Evolutionary conservation across 2,797 vertebrate genomes (phyloP).

Genomic region (Neosilurus mollespiculum): DNA sequence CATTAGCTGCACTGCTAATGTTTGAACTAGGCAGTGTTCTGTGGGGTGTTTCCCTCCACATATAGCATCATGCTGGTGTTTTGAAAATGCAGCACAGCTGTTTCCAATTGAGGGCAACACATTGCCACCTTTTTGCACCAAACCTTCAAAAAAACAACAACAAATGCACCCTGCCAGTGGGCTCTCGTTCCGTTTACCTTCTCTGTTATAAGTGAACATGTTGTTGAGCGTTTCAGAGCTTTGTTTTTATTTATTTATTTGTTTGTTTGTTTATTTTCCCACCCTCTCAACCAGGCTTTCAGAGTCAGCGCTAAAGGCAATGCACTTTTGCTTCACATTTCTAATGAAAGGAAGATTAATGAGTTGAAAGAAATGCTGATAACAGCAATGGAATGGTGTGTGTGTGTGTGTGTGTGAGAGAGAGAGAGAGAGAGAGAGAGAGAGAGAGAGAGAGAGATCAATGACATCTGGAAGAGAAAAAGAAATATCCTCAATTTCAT

Average conservation of each 20-base stretch:
- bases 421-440: not conserved
- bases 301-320: not conserved
- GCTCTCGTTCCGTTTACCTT: not conserved
- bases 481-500: not conserved
- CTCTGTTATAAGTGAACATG: not conserved
- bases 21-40: not conserved
- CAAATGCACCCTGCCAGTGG: not conserved
- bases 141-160: not conserved
- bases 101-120: not conserved
- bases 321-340: slow-evolving; percentile 15
- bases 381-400: not conserved
- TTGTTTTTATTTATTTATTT: not conserved
- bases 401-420: slow-evolving; percentile 1
- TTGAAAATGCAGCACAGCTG: slow-evolving; percentile 6
- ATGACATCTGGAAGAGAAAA: slow-evolving; percentile 8
- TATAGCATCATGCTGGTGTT: not conserved
- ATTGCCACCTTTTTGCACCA: slow-evolving; percentile 3
- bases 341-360: slow-evolving; percentile 11
- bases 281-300: not conserved
- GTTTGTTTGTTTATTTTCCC: too few species aligned
- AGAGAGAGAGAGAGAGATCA: not conserved
- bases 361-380: not conserved
- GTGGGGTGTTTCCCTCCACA: too few species aligned
- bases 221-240: not conserved
- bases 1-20: not conserved